Percentiles rank a stretch among this genome's conserved stretches.
These are phyloP conservation scores for Pristionchus fissidentatus DNA, from an alignment of 2,888 invertebrate species.

Conservation along the genomic window DNA sequence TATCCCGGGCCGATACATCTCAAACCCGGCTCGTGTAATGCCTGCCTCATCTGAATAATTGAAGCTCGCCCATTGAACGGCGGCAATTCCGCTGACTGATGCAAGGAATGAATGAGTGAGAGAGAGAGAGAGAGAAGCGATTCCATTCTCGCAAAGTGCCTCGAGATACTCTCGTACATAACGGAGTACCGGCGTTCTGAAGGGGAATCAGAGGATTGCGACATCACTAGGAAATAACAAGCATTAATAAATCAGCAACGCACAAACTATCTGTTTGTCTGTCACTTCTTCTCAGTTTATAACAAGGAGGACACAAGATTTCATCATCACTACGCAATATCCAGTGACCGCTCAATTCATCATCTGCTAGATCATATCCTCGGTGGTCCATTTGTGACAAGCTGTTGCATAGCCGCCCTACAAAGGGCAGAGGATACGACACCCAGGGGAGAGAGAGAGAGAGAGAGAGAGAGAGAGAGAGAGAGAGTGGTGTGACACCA, in stretches of 20 bases:
- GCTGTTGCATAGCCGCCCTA: constrained; percentile 23
- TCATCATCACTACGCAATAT: background rate
- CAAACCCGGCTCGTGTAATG: too few relatives aligned
- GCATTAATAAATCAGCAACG: background rate
- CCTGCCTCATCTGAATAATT: too few relatives aligned
- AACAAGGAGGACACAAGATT: too few relatives aligned
- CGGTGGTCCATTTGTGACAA: background rate
- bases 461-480: background rate
- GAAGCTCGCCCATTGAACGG: too few relatives aligned
- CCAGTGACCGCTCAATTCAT: constrained; percentile 1
- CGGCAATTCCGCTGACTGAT: too few relatives aligned
- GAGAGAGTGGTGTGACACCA: background rate
- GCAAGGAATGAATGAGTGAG: too few relatives aligned
- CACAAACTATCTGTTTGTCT: background rate
- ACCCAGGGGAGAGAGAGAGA: constrained; percentile 1
- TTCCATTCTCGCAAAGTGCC: background rate
- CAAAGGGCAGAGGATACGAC: constrained; percentile 23
- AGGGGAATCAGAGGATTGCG: background rate
- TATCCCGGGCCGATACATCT: background rate
- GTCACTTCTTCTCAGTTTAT: background rate
- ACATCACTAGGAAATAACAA: background rate
- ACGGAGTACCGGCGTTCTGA: background rate
- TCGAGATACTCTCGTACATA: too few relatives aligned
- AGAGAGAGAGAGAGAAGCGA: too few relatives aligned
- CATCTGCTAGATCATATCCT: constrained; percentile 33